These are phyloP conservation scores for Hymenopus coronatus DNA, from an alignment of 2,888 invertebrate genomes.

Conservation along the genomic window DNA sequence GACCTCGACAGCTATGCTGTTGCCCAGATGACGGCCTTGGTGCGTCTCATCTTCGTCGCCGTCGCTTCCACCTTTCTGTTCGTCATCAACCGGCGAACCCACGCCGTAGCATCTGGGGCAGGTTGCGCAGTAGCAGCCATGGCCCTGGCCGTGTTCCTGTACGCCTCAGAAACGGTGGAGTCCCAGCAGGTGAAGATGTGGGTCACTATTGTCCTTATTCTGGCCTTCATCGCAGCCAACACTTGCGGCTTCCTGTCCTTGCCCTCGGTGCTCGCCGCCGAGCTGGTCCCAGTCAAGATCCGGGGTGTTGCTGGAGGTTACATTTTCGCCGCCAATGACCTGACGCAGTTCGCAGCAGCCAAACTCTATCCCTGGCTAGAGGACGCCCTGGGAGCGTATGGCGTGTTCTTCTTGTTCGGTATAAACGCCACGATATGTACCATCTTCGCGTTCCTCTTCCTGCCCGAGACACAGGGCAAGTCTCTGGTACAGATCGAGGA, in stretches of 20 bases:
- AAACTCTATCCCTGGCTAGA: constrained; percentile 61
- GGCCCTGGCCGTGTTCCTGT: constrained; percentile 55
- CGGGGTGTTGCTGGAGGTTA: constrained; percentile 70
- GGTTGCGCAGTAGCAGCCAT: constrained; percentile 66
- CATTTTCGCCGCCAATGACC: constrained; percentile 69
- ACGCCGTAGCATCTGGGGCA: constrained; percentile 64
- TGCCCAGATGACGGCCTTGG: constrained; percentile 67
- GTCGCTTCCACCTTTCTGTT: constrained; percentile 64
- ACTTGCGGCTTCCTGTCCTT: constrained; percentile 71
- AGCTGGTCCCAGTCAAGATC: constrained; percentile 69
- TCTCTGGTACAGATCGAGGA: constrained; percentile 73
- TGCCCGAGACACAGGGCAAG: constrained; percentile 73
- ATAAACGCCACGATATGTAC: constrained; percentile 60
- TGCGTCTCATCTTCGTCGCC: constrained; percentile 63
- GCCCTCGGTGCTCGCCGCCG: constrained; percentile 72
- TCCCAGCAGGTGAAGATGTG: constrained; percentile 42
- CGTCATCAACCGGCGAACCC: constrained; percentile 60
- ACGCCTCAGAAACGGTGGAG: constrained; percentile 35
- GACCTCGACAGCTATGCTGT: constrained; percentile 51
- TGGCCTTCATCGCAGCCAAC: constrained; percentile 69
- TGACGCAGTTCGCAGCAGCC: constrained; percentile 64
- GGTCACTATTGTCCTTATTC: constrained; percentile 52
- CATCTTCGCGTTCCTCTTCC: constrained; percentile 61
- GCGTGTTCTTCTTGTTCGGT: constrained; percentile 69
- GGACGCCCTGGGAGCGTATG: constrained; percentile 57